phyloP scores from a whole-genome alignment of 2,113 vertebrate genomes.

The Nothocercus julius region DNA sequence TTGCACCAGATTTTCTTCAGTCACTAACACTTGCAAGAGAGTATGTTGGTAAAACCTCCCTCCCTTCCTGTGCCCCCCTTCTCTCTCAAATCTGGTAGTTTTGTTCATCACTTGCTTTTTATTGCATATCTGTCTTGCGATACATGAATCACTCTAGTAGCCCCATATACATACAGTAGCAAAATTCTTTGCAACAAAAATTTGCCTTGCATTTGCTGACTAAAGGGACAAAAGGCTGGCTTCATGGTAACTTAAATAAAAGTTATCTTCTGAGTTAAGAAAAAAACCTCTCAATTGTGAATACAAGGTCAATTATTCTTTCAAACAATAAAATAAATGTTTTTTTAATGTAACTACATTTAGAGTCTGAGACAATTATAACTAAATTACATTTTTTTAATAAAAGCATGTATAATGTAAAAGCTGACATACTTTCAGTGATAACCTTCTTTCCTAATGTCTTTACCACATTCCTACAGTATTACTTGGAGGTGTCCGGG shows the following conservation, averaged over 20 bases:
- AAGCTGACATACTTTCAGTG: neutral
- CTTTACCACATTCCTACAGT: slow-evolving; percentile 34
- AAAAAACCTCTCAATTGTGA: neutral
- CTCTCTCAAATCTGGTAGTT: neutral
- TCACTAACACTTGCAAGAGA: neutral
- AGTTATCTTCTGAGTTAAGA: neutral
- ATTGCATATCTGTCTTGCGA: neutral
- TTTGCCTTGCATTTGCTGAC: neutral
- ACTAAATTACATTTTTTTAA: neutral
- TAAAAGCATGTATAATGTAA: neutral
- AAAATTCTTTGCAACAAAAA: neutral
- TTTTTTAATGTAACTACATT: neutral
- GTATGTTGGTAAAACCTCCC: neutral
- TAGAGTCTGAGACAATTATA: neutral
- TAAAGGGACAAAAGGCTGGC: neutral
- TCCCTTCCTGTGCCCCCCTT: neutral
- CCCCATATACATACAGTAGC: neutral
- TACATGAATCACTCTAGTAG: neutral
- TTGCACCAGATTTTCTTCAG: slow-evolving; percentile 8
- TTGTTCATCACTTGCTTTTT: neutral
- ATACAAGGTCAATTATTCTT: slow-evolving; percentile 4
- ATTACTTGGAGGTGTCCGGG: slow-evolving; percentile 32
- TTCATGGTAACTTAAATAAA: neutral
- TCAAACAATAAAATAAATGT: neutral
- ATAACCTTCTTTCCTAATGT: slow-evolving; percentile 5